Evolutionary conservation across 2,113 vertebrate species (phyloP), one percentile per base, ranked within the genome.

Genomic region (Gasterosteus nipponicus): DNA sequence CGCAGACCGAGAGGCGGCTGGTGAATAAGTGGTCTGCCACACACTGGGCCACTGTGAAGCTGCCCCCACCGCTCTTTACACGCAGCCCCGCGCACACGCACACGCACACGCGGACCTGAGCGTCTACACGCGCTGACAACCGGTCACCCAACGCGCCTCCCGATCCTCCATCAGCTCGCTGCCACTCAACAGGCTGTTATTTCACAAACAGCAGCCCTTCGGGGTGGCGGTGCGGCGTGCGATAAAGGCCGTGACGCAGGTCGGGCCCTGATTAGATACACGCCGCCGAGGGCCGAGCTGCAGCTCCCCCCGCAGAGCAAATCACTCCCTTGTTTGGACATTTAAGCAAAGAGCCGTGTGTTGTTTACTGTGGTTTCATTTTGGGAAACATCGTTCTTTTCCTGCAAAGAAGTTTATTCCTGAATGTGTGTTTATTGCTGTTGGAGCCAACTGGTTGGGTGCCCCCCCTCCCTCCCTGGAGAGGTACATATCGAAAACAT

Each of bases 221-320:
- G 22, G 22, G 22, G 22, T 26, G 22, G 22, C 22, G 22, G 22
- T 26, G 22, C 22, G 1, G 22, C 31, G 46, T 61, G 56, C 26
- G 62, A 81, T 80, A 78, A 86, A 80, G 10, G 53, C 75, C 0
- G 64, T 86, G 85, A 83, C 73, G 18, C 74, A 69, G 75, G 60
- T 53, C 65, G 12, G 29, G 26, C 54, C 47, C 51, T 75, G 91
- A 92, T 92, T 88, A 89, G 90, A 93, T 89, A 82, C 3, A 35
- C 60, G 67, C 47, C 69, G 70, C 85, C 78, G 73, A 82, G 67
- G 71, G 83, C 78, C 58, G 8, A 16, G 31, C 51, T 73, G 62
- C n/a, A 3, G 18, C 14, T 41, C 1, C 76, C 42, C 2, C 47
- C 47, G 35, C 46, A 26, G 33, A 19, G 75, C 41, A 58, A 63